These are phyloP conservation scores for Drosophila neocordata DNA, from an alignment of 1,140 invertebrate species.

Conservation along the genomic window DNA sequence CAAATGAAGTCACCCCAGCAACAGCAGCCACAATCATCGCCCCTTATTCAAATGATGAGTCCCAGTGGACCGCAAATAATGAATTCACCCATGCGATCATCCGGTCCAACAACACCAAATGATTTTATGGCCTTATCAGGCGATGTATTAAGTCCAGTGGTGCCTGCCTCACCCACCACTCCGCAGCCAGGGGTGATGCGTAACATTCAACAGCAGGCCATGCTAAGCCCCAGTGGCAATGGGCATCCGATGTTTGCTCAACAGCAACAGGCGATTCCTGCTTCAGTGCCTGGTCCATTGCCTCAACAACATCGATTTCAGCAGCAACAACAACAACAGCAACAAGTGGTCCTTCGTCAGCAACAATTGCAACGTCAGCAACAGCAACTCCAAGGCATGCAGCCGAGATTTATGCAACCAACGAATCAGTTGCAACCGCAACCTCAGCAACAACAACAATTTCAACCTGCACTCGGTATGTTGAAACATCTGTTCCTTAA, in stretches of 20 bases:
- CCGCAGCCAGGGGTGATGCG: conserved; percentile 64
- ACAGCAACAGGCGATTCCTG: conserved; percentile 49
- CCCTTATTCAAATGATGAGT: conserved; percentile 61
- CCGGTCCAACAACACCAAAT: conserved; percentile 53
- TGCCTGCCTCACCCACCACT: conserved; percentile 71
- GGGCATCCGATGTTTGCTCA: conserved; percentile 60
- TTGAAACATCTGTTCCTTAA: too few species aligned
- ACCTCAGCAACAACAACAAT: conserved; percentile 56
- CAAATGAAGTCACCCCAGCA: conserved; percentile 70
- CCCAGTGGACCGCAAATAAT: conserved; percentile 69
- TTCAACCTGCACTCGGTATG: conserved; percentile 57
- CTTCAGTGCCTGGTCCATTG: conserved; percentile 22
- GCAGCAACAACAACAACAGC: conserved; percentile 77
- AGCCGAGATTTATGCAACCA: conserved; percentile 54
- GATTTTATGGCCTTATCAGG: conserved; percentile 62
- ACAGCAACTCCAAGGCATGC: conserved; percentile 60
- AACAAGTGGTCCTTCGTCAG: conserved; percentile 69
- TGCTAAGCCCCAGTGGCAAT: conserved; percentile 64
- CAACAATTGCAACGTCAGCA: conserved; percentile 66
- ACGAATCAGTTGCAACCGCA: conserved; percentile 66
- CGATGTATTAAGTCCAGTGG: conserved; percentile 57
- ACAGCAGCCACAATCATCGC: conserved; percentile 57
- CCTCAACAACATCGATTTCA: conserved; percentile 48
- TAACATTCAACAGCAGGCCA: conserved; percentile 64
- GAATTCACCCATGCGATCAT: conserved; percentile 64